These are phyloP conservation scores for Chaenogobius annularis DNA, from an alignment of 2,113 vertebrate species.

Conservation along the genomic window DNA sequence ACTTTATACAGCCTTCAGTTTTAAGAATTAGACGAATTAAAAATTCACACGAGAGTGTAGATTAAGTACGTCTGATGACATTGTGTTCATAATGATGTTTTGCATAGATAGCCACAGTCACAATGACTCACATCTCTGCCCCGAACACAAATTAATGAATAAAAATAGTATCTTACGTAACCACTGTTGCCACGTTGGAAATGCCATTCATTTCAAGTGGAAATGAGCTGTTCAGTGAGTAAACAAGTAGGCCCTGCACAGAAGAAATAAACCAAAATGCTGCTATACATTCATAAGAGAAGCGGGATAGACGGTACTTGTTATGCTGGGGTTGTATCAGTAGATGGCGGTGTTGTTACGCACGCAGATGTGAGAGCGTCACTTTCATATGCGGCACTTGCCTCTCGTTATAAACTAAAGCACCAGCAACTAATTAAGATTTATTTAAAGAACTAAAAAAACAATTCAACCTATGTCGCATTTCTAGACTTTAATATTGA, in stretches of 20 bases:
- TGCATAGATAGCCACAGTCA: background rate
- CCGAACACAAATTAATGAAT: background rate
- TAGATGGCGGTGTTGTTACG: conserved; percentile 50
- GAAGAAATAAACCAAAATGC: too few species aligned
- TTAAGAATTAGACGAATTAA: too few species aligned
- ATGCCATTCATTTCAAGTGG: background rate
- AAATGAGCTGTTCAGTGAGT: background rate
- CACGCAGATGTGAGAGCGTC: background rate
- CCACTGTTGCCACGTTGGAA: background rate
- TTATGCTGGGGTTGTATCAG: background rate
- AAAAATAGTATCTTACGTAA: background rate
- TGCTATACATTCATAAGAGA: background rate
- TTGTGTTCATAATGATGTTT: background rate
- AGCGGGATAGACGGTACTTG: background rate
- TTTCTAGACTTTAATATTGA: background rate
- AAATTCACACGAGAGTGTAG: too few species aligned
- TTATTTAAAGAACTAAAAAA: background rate
- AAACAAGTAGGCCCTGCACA: background rate
- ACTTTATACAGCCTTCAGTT: too few species aligned
- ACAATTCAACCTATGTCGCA: background rate
- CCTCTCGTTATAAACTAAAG: background rate
- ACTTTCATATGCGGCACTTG: background rate
- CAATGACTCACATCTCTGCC: background rate
- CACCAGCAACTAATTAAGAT: background rate
- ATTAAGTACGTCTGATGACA: too few species aligned